Percentiles rank a stretch among this genome's conserved stretches.
phyloP scores from a whole-genome alignment of 2,113 vertebrate species.

The Tragelaphus buxtoni region DNA sequence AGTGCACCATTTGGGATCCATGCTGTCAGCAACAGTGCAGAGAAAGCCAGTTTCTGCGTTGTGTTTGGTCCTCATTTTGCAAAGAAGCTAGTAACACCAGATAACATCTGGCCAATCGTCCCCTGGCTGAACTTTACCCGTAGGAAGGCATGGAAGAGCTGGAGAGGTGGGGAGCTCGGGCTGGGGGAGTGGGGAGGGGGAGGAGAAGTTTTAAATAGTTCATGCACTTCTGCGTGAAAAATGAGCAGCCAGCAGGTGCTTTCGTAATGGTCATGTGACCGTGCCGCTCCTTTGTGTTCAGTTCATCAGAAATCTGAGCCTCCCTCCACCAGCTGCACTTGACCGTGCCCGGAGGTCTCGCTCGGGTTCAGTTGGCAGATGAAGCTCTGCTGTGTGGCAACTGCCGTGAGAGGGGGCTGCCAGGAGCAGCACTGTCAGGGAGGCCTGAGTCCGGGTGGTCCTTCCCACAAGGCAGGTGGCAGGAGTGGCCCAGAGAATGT shows the following conservation, averaged over 20 bases:
- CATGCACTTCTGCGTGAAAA: conserved; percentile 65
- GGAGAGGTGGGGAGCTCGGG: background rate
- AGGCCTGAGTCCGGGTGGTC: conserved; percentile 1
- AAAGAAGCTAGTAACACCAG: background rate
- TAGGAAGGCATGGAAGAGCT: conserved; percentile 58
- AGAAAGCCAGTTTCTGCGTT: background rate
- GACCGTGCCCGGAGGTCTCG: background rate
- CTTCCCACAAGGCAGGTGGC: background rate
- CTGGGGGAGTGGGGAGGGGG: background rate
- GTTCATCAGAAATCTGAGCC: conserved; percentile 51
- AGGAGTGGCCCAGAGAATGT: background rate
- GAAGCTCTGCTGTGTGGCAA: background rate
- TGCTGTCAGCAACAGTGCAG: background rate
- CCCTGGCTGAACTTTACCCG: conserved; percentile 69
- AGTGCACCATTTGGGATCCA: background rate
- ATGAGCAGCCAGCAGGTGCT: conserved; percentile 49
- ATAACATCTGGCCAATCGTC: conserved; percentile 52
- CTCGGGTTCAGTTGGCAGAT: conserved; percentile 35
- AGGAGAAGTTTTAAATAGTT: conserved; percentile 75
- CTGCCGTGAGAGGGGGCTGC: background rate
- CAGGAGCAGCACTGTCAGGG: background rate
- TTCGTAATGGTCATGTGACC: background rate
- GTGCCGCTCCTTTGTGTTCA: background rate
- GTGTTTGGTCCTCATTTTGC: background rate
- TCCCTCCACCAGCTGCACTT: conserved; percentile 32